Base-by-base conservation (phyloP, 2,797 vertebrate genomes). In the Alcedo quadribrachys region DNA sequence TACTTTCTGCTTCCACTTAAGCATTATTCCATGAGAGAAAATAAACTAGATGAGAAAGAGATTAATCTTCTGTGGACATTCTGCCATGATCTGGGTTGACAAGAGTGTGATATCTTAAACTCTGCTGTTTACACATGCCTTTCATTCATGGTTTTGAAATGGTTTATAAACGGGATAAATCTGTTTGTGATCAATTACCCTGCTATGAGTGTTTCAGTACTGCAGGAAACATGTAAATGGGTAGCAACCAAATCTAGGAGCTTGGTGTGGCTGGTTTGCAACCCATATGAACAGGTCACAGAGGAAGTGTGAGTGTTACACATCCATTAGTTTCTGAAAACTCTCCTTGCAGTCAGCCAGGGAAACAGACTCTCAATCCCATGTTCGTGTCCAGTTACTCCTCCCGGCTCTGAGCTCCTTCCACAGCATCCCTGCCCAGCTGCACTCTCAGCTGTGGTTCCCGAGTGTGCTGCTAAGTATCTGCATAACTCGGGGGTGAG, bases 361-460 rank as follows among this genome's bases (percentile, higher is more conserved):
- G 66, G 46, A 54, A 10, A 2, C 20, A 11, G 8, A 5, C 5
- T 32, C 15, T 37, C 3, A 3, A 5, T 18, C 2, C 50, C 0
- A 0, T 10, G 35, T 1, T 42, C 0, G 0, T 10, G 13, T 5
- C 11, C 25, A 8, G 9, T 9, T 21, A 11, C 17, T 20, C 55
- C 15, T 84, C 20, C n/a, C 15, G 81, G 20, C 33, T 40, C 65
- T 8, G 45, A 37, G 32, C 1, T 61, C 12, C 42, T 55, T n/a
- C 15, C 1, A 5, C 51, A 16, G 42, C 28, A 18, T 17, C 61
- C 6, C 53, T 21, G 32, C n/a, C 5, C 24, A 14, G 28, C 27
- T 71, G 15, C 27, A 15, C n/a, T 32, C 28, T 18, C 8, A 0
- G 3, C 32, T 4, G 3, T 4, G 40, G 21, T 12, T 57, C 21